Conservation (phyloP, 2,113 vertebrate species). For the Muntiacus reevesi region DNA sequence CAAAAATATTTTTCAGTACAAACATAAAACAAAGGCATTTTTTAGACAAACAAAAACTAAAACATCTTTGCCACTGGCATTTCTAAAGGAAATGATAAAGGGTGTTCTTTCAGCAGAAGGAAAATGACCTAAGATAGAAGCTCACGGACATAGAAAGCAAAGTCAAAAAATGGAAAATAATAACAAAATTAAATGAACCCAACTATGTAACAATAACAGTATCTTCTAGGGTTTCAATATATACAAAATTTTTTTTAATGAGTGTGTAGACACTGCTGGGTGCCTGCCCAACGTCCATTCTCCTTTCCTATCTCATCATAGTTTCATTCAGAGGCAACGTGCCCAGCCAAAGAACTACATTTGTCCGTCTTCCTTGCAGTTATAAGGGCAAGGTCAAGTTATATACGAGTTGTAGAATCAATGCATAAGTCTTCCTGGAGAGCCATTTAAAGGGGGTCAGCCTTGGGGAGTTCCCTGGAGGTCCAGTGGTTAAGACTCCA, state of each 20-base stretch:
- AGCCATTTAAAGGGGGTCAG: neutral
- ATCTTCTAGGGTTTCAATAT: neutral
- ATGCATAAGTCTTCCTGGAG: neutral
- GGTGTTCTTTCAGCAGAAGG: neutral
- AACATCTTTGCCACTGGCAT: neutral
- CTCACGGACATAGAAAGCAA: neutral
- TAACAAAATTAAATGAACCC: conserved; percentile 16
- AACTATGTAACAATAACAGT: neutral
- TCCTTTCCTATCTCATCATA: neutral
- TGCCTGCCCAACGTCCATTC: neutral
- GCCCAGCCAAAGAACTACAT: neutral
- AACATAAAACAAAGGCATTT: neutral
- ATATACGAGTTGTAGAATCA: neutral
- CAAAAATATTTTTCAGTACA: neutral
- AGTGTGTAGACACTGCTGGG: neutral
- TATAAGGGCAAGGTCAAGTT: neutral
- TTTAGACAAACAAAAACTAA: neutral
- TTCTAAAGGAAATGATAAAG: neutral
- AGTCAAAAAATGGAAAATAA: neutral
- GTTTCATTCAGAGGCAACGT: neutral
- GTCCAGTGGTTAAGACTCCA: neutral
- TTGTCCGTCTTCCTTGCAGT: neutral
- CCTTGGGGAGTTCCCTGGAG: neutral
- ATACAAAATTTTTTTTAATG: neutral
- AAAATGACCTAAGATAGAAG: neutral